A percentile compares a stretch with the other conserved stretches of the same genome.
Conservation (phyloP, 2,888 invertebrate genomes). For the Dryadula phaetusa region DNA sequence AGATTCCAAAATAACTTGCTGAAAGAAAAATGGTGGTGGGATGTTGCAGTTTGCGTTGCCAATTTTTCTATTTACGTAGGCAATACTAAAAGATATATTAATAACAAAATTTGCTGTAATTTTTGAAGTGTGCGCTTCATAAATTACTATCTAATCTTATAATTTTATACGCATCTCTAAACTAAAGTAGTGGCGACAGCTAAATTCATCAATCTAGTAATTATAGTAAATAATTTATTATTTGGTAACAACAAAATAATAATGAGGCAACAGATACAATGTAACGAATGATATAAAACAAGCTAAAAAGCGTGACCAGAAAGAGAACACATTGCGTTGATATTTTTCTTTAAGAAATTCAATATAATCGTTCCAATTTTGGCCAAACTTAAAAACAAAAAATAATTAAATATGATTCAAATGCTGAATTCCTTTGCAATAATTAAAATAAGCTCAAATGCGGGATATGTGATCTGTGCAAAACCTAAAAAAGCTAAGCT, state of each 20-base stretch:
- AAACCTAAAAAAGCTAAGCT: constrained; percentile 73
- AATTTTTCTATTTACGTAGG: constrained; percentile 18
- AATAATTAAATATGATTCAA: constrained; percentile 53
- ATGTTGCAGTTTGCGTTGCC: constrained; percentile 11
- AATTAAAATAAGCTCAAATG: constrained; percentile 58
- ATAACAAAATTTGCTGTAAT: background rate
- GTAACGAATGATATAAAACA: background rate
- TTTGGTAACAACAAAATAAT: background rate
- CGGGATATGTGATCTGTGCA: constrained; percentile 64
- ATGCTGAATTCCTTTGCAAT: constrained; percentile 81
- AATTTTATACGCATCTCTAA: background rate
- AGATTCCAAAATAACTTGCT: constrained; percentile 18
- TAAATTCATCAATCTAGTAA: background rate
- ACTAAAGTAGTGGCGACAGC: constrained; percentile 7
- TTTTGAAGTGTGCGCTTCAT: background rate
- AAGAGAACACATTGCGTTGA: background rate
- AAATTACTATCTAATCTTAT: background rate
- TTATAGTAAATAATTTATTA: background rate
- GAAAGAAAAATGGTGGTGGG: constrained; percentile 13
- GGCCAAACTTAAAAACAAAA: constrained; percentile 39
- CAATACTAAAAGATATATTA: constrained; percentile 3
- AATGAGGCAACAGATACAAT: constrained; percentile 2
- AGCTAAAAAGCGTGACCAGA: constrained; percentile 23
- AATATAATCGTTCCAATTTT: constrained; percentile 25
- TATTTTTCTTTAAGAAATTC: background rate